A percentile compares a stretch with the other conserved stretches of the same genome.
These are phyloP conservation scores for Coremacera marginata DNA, from an alignment of 2,888 invertebrate species.

Conservation along the genomic window DNA sequence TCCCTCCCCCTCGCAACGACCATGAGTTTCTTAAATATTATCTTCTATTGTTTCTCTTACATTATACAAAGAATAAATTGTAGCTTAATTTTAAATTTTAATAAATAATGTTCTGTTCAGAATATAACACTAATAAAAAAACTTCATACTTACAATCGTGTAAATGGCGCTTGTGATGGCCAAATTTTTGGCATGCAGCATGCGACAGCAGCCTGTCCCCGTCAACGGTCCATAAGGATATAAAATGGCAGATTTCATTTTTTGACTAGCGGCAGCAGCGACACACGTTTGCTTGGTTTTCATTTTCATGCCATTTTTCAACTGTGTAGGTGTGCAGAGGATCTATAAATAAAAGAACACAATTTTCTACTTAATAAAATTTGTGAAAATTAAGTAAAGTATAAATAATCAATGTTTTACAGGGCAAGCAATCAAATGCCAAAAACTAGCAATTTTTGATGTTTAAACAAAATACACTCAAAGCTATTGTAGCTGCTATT, in stretches of 20 bases:
- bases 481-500: no score
- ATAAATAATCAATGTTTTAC: no score
- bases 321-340: not conserved
- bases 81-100: not conserved
- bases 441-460: no score
- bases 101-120: not conserved
- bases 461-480: no score
- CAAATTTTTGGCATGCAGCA: constrained; percentile 79
- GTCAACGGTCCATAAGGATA: constrained; percentile 71
- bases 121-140: not conserved
- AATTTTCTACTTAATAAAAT: not conserved
- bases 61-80: no score
- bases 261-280: constrained; percentile 57
- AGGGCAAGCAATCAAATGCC: no score
- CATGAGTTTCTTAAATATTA: no score
- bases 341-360: not conserved
- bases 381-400: not conserved
- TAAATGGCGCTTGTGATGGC: constrained; percentile 81
- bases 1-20: no score
- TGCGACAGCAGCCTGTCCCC: constrained; percentile 73
- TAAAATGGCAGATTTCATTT: constrained; percentile 72
- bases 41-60: no score
- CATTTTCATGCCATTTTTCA: constrained; percentile 51
- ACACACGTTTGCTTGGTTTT: constrained; percentile 60
- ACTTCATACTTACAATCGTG: constrained; percentile 75